These are phyloP conservation scores for Hesperophylax magnus DNA, from an alignment of 1,140 invertebrate genomes.

Conservation along the genomic window DNA sequence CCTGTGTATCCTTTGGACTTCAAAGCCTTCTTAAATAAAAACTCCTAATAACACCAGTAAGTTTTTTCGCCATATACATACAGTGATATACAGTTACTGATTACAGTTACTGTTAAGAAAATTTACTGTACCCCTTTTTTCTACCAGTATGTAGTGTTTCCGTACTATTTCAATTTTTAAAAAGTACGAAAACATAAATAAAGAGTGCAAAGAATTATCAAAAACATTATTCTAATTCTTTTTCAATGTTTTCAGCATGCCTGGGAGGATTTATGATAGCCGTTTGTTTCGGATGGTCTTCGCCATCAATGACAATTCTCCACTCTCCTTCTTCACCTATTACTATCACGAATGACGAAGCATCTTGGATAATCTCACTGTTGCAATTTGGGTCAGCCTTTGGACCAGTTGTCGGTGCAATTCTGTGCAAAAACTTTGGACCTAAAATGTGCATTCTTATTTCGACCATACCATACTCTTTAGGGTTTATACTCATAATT, in stretches of 20 bases:
- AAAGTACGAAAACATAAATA: no score
- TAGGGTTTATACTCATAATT: slow-evolving; percentile 60
- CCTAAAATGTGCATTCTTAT: slow-evolving; percentile 60
- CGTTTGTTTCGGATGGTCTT: slow-evolving; percentile 45
- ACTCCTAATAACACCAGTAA: no score
- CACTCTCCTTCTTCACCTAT: slow-evolving; percentile 33
- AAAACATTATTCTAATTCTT: no score
- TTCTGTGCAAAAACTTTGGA: slow-evolving; percentile 58
- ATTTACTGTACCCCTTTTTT: no score
- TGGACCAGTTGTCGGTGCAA: slow-evolving; percentile 52
- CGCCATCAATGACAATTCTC: slow-evolving; percentile 44
- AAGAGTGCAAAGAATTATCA: no score
- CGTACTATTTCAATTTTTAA: no score
- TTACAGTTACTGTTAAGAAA: no score
- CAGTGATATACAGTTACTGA: no score
- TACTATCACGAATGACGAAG: slow-evolving; percentile 47
- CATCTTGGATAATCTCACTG: slow-evolving; percentile 51
- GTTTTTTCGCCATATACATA: no score
- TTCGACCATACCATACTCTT: slow-evolving; percentile 56
- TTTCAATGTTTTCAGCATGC: slow-evolving; percentile 19
- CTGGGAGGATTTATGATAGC: slow-evolving; percentile 35
- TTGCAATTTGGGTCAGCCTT: slow-evolving; percentile 43
- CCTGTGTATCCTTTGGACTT: no score
- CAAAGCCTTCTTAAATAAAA: no score
- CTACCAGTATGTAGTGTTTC: no score